Percentiles rank a stretch among this genome's conserved stretches.
Conservation (phyloP, 2,888 invertebrate species). For the Dioctria rufipes region DNA sequence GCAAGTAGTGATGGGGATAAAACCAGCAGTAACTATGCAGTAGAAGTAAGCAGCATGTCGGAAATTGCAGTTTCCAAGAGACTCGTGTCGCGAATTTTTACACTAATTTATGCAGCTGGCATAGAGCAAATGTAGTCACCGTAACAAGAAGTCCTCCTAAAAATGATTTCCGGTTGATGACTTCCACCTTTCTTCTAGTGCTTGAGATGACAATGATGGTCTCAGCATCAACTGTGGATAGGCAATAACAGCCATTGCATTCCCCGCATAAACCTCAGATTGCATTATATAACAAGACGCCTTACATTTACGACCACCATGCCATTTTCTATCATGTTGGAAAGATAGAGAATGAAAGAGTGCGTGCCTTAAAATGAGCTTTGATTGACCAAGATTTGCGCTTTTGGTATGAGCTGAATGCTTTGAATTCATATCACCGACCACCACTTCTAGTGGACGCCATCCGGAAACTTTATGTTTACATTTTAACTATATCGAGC, state of each 20-base stretch:
- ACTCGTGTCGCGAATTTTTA: not conserved
- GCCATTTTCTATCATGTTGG: not conserved
- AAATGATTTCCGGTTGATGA: slow-evolving; percentile 18
- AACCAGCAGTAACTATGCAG: not conserved
- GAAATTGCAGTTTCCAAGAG: slow-evolving; percentile 25
- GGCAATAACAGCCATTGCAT: not conserved
- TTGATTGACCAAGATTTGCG: not conserved
- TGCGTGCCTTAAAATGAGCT: not conserved
- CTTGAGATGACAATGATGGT: not conserved
- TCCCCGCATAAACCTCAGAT: not conserved
- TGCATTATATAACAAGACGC: slow-evolving; percentile 14
- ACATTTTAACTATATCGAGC: not conserved
- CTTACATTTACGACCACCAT: not conserved
- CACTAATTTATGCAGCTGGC: not conserved
- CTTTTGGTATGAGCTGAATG: not conserved
- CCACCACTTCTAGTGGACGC: not conserved
- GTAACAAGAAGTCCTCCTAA: slow-evolving; percentile 22
- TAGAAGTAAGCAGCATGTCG: not conserved
- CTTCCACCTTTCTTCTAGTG: slow-evolving; percentile 4
- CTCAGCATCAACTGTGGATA: slow-evolving; percentile 1
- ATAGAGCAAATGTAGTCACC: not conserved
- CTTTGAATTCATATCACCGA: slow-evolving; percentile 4
- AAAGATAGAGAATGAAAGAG: not conserved
- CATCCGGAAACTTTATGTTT: slow-evolving; percentile 29
- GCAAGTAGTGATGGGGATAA: not conserved